Evolutionary conservation across 2,797 vertebrate species (phyloP), one percentile per base, ranked within the genome.

Genomic region (Chiroxiphia lanceolata): DNA sequence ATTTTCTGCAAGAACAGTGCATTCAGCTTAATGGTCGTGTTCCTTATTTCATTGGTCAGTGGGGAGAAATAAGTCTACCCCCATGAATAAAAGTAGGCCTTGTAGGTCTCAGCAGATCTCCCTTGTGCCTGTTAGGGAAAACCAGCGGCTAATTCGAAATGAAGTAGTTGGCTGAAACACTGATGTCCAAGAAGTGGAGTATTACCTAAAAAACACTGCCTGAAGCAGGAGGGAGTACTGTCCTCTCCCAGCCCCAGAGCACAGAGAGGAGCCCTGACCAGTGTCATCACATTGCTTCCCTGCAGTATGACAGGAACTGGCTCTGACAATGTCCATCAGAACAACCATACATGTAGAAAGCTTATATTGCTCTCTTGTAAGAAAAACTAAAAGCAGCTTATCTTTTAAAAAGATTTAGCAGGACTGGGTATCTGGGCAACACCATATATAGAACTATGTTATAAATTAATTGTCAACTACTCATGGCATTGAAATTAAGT

Each of bases 1-100:
- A 68, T 87, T 83, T 94, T 89, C 57, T 89, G 65, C 57, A 83
- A 87, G 75, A 83, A 56, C 31, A 91, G 44, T 13, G 29, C 33
- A 74, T 79, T 84, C 44, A 79, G 51, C 51, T 92, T 88, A 82
- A 76, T 3, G 51, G 60, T n/a, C 36, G 53, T 42, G 11, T 5
- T 64, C 29, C 68, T 72, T 57, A 40, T 76, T 89, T 85, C 59
- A 38, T 2, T 64, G 60, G 48, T 14, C 71, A 77, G 56, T 19
- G 31, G 4, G 16, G 63, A 14, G 17, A 83, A 84, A 29, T 21
- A 81, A 71, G 29, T 29, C 31, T 34, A 56, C 9, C 15, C 10
- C 13, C 33, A 26, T 0, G 59, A 78, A 23, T 7, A 69, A 59
- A 16, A 64, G 17, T 8, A 54, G 31, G 36, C 50, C 64, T 33